Percentiles rank a stretch among this genome's conserved stretches.
These are phyloP conservation scores for Halisarca cf. caerulea DNA, from an alignment of 37 sponge, comb jelly and placozoan species.

Conservation along the genomic window DNA sequence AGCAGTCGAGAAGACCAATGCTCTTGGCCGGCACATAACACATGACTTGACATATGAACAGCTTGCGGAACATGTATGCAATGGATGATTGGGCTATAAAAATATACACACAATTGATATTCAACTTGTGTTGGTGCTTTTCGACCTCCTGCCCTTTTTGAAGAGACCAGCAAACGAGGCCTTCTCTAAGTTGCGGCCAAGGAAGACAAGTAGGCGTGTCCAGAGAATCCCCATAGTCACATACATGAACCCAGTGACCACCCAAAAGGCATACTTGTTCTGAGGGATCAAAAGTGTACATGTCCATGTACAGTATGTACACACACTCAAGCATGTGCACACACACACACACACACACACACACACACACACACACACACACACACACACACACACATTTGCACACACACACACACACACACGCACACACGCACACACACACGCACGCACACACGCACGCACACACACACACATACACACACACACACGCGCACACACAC, in stretches of 20 bases:
- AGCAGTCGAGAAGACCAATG: too few species aligned
- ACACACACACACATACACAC: conserved; percentile 27
- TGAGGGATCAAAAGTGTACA: background rate
- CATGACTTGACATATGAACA: too few species aligned
- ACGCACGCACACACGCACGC: background rate
- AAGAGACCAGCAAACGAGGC: background rate
- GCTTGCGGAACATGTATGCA: too few species aligned
- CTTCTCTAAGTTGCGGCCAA: conserved; percentile 20
- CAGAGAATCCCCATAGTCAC: conserved; percentile 47
- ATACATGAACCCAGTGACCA: conserved; percentile 56
- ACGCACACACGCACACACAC: conserved; percentile 8
- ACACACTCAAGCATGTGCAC: background rate
- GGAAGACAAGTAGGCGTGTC: conserved; percentile 41
- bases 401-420: background rate
- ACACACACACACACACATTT: background rate
- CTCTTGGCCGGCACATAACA: too few species aligned
- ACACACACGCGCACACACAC: background rate
- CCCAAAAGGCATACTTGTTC: conserved; percentile 64
- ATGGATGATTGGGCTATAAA: too few species aligned
- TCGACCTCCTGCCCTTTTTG: background rate
- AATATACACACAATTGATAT: too few species aligned
- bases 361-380: background rate
- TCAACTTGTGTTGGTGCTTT: background rate
- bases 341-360: background rate
- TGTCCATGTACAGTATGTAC: background rate